A percentile compares a stretch with the other conserved stretches of the same genome.
Evolutionary conservation across 2,797 vertebrate genomes (phyloP).

Genomic region (Mallotus villosus): DNA sequence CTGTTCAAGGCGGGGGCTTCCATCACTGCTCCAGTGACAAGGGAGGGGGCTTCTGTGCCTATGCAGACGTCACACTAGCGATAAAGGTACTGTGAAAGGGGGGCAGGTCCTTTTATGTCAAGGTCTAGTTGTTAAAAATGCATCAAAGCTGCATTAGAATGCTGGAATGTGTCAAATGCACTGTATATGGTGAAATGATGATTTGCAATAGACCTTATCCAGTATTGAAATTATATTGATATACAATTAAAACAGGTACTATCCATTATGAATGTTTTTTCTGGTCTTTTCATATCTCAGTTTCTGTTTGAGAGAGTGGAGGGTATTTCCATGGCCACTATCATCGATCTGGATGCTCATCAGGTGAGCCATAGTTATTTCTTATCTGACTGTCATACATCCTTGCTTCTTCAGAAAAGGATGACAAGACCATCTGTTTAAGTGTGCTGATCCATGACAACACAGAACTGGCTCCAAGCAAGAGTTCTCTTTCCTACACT

Average conservation of each 20-base stretch:
- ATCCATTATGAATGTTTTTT: background rate
- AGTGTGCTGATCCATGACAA: constrained; percentile 26
- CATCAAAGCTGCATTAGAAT: background rate
- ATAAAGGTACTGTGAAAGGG: constrained; percentile 81
- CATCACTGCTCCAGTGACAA: constrained; percentile 94
- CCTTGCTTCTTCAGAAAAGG: constrained; percentile 25
- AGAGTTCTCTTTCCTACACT: background rate
- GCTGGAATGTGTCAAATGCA: background rate
- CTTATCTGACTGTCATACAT: constrained; percentile 27
- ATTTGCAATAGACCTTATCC: background rate
- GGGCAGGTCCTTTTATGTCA: background rate
- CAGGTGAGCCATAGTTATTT: constrained; percentile 79
- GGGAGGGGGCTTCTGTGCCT: constrained; percentile 96
- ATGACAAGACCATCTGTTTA: constrained; percentile 47
- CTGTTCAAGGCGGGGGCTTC: constrained; percentile 90
- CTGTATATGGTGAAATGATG: background rate
- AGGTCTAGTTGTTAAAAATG: background rate
- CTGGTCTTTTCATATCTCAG: constrained; percentile 58
- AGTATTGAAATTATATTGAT: too few relatives aligned
- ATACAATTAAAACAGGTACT: too few relatives aligned
- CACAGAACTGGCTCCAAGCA: constrained; percentile 7
- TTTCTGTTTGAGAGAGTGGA: constrained; percentile 92
- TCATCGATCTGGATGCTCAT: constrained; percentile 94
- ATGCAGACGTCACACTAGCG: constrained; percentile 91
- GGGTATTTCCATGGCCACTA: constrained; percentile 86